Conservation (phyloP, 2,888 invertebrate species). For the Acanthosepion esculentum region DNA sequence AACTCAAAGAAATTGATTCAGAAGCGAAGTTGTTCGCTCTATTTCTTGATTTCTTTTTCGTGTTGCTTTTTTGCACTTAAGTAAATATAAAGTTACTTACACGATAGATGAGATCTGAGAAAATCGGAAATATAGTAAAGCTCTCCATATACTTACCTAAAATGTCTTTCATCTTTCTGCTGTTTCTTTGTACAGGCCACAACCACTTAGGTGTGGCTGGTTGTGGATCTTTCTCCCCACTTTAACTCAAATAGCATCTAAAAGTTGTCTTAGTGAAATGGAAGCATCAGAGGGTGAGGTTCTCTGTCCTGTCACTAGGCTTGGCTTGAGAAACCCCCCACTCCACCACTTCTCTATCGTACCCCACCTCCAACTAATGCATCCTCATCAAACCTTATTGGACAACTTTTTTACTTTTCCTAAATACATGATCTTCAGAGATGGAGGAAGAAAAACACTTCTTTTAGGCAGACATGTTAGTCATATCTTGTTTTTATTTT, state of each 20-base stretch:
- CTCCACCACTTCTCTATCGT: neutral
- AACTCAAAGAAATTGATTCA: neutral
- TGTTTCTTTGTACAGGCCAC: neutral
- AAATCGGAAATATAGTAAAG: neutral
- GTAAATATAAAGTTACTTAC: slow-evolving; percentile 8
- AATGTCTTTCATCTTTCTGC: neutral
- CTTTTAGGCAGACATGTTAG: no score
- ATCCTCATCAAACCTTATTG: neutral
- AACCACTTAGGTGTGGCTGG: slow-evolving; percentile 20
- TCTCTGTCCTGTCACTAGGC: neutral
- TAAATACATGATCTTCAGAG: neutral
- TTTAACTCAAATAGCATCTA: neutral
- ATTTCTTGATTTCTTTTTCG: neutral
- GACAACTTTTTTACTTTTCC: neutral
- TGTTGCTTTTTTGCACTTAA: neutral
- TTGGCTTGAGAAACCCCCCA: no score
- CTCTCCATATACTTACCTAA: no score
- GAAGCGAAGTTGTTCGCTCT: neutral
- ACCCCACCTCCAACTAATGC: neutral
- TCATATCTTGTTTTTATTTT: no score
- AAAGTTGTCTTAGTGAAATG: neutral
- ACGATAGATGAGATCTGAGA: neutral
- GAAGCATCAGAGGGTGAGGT: neutral
- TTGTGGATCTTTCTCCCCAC: neutral
- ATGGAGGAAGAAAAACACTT: no score